phyloP scores from a whole-genome alignment of 2,888 invertebrate genomes.

The Latheticus oryzae region DNA sequence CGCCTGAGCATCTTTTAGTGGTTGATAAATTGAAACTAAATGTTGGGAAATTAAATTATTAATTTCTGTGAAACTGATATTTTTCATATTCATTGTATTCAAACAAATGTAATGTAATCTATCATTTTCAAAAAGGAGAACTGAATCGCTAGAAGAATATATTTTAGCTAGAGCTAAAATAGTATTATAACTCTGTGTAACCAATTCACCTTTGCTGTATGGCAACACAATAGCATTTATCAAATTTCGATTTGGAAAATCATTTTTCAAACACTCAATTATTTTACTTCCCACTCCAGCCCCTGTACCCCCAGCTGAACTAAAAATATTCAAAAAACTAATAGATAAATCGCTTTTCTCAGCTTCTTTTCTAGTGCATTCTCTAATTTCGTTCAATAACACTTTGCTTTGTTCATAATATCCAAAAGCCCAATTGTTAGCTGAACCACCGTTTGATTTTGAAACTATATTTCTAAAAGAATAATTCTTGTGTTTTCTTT shows the following conservation, averaged over 20 bases:
- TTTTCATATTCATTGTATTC: constrained; percentile 51
- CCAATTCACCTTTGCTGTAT: constrained; percentile 67
- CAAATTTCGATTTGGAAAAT: constrained; percentile 66
- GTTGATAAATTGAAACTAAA: constrained; percentile 65
- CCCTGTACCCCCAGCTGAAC: constrained; percentile 69
- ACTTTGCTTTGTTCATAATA: constrained; percentile 64
- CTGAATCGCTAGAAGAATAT: constrained; percentile 63
- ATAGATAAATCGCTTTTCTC: constrained; percentile 65
- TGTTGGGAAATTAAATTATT: constrained; percentile 67
- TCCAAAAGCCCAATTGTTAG: constrained; percentile 70
- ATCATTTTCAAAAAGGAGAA: constrained; percentile 67
- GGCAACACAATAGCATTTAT: constrained; percentile 65
- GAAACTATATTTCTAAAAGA: constrained; percentile 63
- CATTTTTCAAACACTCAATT: constrained; percentile 63
- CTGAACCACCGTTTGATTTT: constrained; percentile 65
- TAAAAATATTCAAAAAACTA: constrained; percentile 65
- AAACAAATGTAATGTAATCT: constrained; percentile 63
- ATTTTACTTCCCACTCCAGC: constrained; percentile 68
- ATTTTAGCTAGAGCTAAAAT: constrained; percentile 66
- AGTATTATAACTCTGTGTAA: constrained; percentile 69
- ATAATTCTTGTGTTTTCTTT: constrained; percentile 59
- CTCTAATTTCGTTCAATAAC: constrained; percentile 60
- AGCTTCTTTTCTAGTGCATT: constrained; percentile 62
- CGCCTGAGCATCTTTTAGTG: constrained; percentile 56
- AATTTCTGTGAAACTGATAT: constrained; percentile 62